phyloP scores from a whole-genome alignment of 2,113 vertebrate species.

The Falco punctatus region DNA sequence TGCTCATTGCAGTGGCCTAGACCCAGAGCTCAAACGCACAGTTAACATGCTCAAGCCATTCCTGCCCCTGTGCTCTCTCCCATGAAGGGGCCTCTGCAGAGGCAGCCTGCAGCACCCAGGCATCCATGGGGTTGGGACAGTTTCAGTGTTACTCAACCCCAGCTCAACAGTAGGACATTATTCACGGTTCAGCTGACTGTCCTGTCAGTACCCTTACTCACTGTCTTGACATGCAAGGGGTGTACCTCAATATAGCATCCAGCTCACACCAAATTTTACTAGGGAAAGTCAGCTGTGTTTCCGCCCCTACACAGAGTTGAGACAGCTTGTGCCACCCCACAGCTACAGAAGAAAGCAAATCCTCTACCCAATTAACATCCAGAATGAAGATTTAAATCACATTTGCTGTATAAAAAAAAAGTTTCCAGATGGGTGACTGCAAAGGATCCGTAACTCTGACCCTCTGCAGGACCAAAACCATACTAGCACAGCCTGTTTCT shows the following conservation, averaged over 20 bases:
- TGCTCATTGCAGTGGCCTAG: not conserved
- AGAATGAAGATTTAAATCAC: not conserved
- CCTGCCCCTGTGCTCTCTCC: not conserved
- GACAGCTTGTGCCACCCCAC: not conserved
- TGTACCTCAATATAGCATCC: not conserved
- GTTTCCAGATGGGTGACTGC: not conserved
- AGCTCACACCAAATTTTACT: not conserved
- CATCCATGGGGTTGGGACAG: not conserved
- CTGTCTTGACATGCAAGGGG: not conserved
- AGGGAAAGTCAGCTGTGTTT: not conserved
- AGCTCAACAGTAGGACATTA: not conserved
- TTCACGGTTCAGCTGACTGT: not conserved
- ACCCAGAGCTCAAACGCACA: not conserved
- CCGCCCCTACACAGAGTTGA: not conserved
- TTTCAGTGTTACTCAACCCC: not conserved
- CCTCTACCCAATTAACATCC: not conserved
- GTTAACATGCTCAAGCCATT: not conserved
- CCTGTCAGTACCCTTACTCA: not conserved
- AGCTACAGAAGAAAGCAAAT: not conserved
- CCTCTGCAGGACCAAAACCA: not conserved
- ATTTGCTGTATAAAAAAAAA: not conserved
- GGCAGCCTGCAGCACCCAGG: not conserved
- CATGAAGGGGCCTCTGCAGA: not conserved
- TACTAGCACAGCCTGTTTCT: not conserved
- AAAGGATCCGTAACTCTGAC: not conserved